Percentiles rank a stretch among this genome's conserved stretches.
Conservation (phyloP, 2,888 invertebrate species). For the Orthonychiurus folsomi region DNA sequence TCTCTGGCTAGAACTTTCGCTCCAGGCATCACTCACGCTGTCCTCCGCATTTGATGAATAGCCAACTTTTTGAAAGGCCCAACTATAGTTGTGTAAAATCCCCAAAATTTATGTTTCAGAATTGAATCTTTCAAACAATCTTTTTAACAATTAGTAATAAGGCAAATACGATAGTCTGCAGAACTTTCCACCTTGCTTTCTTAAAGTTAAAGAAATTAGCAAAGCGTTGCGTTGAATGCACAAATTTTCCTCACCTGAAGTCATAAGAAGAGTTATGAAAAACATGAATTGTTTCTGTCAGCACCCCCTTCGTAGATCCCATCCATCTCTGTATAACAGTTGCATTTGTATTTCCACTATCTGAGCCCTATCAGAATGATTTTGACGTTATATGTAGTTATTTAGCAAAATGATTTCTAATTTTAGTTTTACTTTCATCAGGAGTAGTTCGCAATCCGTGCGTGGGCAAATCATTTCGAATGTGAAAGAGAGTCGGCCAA, state of each 20-base stretch:
- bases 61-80: conserved; percentile 47
- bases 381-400: neutral
- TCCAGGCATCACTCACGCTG: conserved; percentile 17
- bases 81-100: conserved; percentile 47
- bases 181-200: no score
- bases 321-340: conserved; percentile 46
- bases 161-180: no score
- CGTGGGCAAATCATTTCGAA: conserved; percentile 49
- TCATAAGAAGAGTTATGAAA: neutral
- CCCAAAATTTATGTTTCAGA: no score
- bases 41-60: conserved; percentile 24
- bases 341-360: conserved; percentile 43
- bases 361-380: conserved; percentile 3
- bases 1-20: conserved; percentile 24
- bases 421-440: conserved; percentile 46
- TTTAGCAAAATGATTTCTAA: conserved; percentile 9
- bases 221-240: no score
- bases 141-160: no score
- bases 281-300: neutral
- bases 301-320: conserved; percentile 36
- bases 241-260: conserved; percentile 26
- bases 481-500: conserved; percentile 48
- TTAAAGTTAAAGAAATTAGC: no score
- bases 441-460: conserved; percentile 49
- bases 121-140: no score